Evolutionary conservation across 2,888 invertebrate species (phyloP).

Genomic region (Odontothrips loti): DNA sequence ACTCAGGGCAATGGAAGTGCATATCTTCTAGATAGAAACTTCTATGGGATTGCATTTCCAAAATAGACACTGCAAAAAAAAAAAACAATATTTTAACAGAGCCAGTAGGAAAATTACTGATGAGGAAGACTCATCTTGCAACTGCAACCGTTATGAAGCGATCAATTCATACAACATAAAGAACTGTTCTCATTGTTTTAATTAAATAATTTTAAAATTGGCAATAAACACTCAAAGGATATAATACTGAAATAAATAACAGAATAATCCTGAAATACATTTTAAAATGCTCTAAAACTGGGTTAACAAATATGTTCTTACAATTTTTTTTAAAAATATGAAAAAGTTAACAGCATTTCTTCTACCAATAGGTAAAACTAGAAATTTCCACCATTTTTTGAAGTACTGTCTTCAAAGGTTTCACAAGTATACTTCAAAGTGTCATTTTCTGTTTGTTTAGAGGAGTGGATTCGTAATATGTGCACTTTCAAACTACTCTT

Average conservation of each 20-base stretch:
- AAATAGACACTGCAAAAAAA: not conserved
- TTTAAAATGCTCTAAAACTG: too few species aligned
- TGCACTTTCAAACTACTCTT: conserved; percentile 3
- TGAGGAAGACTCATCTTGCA: too few species aligned
- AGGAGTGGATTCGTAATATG: not conserved
- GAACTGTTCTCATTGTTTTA: not conserved
- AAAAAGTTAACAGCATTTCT: not conserved
- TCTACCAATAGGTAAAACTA: not conserved
- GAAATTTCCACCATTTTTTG: not conserved
- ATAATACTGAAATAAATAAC: too few species aligned
- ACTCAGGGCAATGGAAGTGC: not conserved
- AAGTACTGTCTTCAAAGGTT: not conserved
- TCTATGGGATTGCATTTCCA: not conserved
- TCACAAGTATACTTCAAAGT: too few species aligned
- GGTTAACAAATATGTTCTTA: too few species aligned
- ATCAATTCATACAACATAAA: not conserved
- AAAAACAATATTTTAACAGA: not conserved
- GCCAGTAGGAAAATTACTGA: too few species aligned
- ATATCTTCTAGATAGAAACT: not conserved
- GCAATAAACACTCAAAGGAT: too few species aligned
- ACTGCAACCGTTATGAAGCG: not conserved
- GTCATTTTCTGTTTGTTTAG: not conserved
- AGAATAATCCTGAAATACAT: too few species aligned
- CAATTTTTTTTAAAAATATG: not conserved
- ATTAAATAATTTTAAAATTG: not conserved